These are phyloP conservation scores for Diadumene lineata DNA, from an alignment of 92 coral and sea anemone species.

Conservation along the genomic window DNA sequence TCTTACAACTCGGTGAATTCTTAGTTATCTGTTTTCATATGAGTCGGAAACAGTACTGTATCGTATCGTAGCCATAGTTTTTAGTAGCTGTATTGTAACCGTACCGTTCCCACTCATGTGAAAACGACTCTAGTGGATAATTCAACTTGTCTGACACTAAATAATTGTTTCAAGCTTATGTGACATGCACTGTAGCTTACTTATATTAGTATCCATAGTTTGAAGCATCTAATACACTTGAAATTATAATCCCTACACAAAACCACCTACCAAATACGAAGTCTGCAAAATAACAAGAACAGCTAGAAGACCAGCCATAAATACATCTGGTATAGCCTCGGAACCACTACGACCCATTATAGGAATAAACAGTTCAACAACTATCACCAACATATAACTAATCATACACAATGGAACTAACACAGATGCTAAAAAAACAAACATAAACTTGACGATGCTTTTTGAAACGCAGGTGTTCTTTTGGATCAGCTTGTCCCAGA, in stretches of 20 bases:
- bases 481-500: conserved; percentile 75
- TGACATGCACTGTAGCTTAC: too few relatives aligned
- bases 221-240: too few relatives aligned
- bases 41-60: too few relatives aligned
- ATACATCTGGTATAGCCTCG: conserved; percentile 72
- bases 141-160: too few relatives aligned
- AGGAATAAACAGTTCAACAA: conserved; percentile 76
- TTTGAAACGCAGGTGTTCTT: conserved; percentile 10
- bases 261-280: conserved; percentile 88
- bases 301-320: conserved; percentile 69
- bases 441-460: conserved; percentile 38
- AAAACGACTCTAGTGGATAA: too few relatives aligned
- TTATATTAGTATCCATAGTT: background rate
- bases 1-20: too few relatives aligned
- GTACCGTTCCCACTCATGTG: too few relatives aligned
- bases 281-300: conserved; percentile 54
- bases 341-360: conserved; percentile 91
- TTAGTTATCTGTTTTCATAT: too few relatives aligned
- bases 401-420: conserved; percentile 62
- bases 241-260: too few relatives aligned
- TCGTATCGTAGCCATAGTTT: too few relatives aligned
- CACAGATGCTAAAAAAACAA: conserved; percentile 49
- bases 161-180: too few relatives aligned
- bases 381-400: conserved; percentile 50
- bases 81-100: too few relatives aligned